A percentile compares a stretch with the other conserved stretches of the same genome.
These are phyloP conservation scores for Darevskia nairensis DNA, from an alignment of 2,797 vertebrate genomes.

Conservation along the genomic window DNA sequence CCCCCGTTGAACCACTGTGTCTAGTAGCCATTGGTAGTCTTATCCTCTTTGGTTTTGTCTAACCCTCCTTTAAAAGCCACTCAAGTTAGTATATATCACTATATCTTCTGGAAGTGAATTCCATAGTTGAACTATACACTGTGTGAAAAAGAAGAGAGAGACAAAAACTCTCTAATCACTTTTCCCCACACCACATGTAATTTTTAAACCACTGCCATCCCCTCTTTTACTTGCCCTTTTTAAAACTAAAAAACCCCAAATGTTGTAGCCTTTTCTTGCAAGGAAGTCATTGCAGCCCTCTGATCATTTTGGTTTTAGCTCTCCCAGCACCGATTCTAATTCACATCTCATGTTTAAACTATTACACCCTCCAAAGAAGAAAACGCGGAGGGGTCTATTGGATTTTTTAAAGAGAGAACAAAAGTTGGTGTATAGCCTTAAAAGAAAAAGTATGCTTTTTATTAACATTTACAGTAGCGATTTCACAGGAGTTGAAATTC, in stretches of 20 bases:
- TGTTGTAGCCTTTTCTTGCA: not conserved
- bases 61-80: too few relatives aligned
- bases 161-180: not conserved
- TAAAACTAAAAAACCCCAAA: not conserved
- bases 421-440: slow-evolving; percentile 9
- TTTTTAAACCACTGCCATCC: not conserved
- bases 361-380: not conserved
- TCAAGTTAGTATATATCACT: too few relatives aligned
- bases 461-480: slow-evolving; percentile 44
- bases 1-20: too few relatives aligned
- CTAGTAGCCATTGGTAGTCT: too few relatives aligned
- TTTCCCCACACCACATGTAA: not conserved
- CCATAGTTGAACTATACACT: too few relatives aligned
- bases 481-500: slow-evolving; percentile 47
- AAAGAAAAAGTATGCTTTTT: slow-evolving; percentile 28
- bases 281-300: not conserved
- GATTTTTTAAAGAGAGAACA: slow-evolving; percentile 7
- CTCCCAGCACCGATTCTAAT: not conserved
- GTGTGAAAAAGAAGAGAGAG: not conserved
- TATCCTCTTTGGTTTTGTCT: too few relatives aligned
- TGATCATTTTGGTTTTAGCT: not conserved
- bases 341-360: not conserved
- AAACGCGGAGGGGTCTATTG: not conserved
- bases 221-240: not conserved
- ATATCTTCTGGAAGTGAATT: too few relatives aligned